Evolutionary conservation across 2,113 vertebrate genomes (phyloP), one percentile per base, ranked within the genome.

Genomic region (Epinephelus lanceolatus): DNA sequence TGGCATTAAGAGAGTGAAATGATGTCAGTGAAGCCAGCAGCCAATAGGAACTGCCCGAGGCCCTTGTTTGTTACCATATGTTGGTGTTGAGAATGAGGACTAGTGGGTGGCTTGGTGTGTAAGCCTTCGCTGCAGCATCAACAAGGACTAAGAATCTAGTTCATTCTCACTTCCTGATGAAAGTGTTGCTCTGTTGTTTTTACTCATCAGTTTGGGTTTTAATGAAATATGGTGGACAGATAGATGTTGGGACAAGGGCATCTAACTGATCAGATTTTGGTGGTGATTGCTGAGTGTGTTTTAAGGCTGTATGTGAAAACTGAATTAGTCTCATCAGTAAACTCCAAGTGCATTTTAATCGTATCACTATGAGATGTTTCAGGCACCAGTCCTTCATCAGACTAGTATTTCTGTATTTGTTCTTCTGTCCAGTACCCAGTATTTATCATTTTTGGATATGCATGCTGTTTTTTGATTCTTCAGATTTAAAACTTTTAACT

Each of bases 1-100:
- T 86, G 90, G 85, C 89, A 88, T 71, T 30, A 57, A 63, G 79
- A 71, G 76, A 74, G 84, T 17, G 73, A 76, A 86, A 88, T 92
- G 49, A 91, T 91, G 89, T 91, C 86, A 94, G 85, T 7, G 59
- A 86, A 76, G 86, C 76, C 79, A 57, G 65, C 73, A 90, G 87
- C 93, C 90, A 93, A 93, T 92, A 74, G 86, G 83, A 93, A 89
- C 71, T 15, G 90, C 93, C 90, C 0, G 40, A 78, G 91, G 93
- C 88, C 49, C 60, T 87, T 84, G 86, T 88, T 91, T 91, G 85
- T 86, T 83, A 83, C 91, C 93, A 93, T 93, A 94, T 94, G 93
- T 89, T 91, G 63, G 71, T 77, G 80, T 72, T 91, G 80, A 90
- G 81, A 90, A 89, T 53, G 81, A 84, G 86, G 81, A 78, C 75